These are phyloP conservation scores for Cynocephalus volans DNA, from an alignment of 2,113 vertebrate species.

Conservation along the genomic window DNA sequence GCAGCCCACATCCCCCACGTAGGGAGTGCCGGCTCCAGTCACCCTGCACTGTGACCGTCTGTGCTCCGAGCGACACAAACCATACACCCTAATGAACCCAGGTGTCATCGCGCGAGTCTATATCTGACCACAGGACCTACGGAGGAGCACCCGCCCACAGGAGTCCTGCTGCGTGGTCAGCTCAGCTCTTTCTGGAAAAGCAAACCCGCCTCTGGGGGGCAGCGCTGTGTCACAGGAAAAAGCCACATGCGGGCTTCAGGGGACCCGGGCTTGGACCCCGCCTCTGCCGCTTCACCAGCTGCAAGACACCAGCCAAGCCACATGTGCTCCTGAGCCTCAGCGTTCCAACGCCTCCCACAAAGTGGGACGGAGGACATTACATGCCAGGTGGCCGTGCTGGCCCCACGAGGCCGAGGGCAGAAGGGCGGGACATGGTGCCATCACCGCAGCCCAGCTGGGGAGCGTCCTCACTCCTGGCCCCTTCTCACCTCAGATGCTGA, in stretches of 20 bases:
- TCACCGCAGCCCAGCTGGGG: accelerated
- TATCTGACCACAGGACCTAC: not conserved
- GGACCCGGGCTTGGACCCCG: too few relatives aligned
- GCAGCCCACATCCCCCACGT: too few relatives aligned
- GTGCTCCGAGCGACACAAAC: too few relatives aligned
- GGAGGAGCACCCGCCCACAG: accelerated
- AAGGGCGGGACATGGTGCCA: accelerated
- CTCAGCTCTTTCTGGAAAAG: not conserved
- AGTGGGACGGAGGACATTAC: not conserved
- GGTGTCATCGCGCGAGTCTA: not conserved
- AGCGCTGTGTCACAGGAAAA: not conserved
- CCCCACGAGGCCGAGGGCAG: too few relatives aligned
- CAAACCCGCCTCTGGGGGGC: constrained; percentile 15
- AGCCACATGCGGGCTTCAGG: accelerated
- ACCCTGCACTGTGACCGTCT: accelerated
- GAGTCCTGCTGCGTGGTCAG: not conserved
- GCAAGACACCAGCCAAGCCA: accelerated
- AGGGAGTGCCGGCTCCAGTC: accelerated
- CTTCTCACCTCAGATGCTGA: not conserved
- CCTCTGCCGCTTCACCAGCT: accelerated
- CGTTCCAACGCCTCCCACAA: not conserved
- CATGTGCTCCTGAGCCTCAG: accelerated
- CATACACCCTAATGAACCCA: accelerated
- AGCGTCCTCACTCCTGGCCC: accelerated
- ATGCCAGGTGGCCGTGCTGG: accelerated